Percentiles rank a stretch among this genome's conserved stretches.
These are phyloP conservation scores for Diplosoma virens DNA, from an alignment of 23 tunicate genomes.

Conservation along the genomic window DNA sequence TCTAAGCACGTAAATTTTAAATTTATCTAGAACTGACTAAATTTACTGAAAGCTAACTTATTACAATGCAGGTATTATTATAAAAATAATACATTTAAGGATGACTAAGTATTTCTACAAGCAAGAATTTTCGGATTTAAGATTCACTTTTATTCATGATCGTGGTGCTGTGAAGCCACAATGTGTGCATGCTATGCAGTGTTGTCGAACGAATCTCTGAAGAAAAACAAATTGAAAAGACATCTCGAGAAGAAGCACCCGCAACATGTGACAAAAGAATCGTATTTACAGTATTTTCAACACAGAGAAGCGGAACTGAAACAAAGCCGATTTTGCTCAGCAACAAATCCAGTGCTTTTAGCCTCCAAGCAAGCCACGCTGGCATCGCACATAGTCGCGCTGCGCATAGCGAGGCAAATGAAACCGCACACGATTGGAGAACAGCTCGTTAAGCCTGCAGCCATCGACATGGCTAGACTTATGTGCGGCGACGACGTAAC, in stretches of 20 bases:
- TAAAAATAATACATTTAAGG: neutral
- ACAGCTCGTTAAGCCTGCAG: constrained; percentile 2
- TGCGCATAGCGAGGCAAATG: constrained; percentile 17
- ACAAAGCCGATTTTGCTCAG: constrained; percentile 32
- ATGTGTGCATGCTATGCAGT: constrained; percentile 32
- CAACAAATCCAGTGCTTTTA: constrained; percentile 16
- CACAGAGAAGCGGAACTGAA: constrained; percentile 34
- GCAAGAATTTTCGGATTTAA: too few species aligned
- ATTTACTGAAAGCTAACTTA: constrained; percentile 17
- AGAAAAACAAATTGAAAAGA: constrained; percentile 37
- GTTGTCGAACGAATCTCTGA: constrained; percentile 13
- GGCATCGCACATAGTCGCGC: constrained; percentile 27
- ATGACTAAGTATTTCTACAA: neutral
- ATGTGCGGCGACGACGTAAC: constrained; percentile 41
- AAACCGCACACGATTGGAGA: constrained; percentile 33
- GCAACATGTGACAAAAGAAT: constrained; percentile 37
- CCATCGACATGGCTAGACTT: neutral
- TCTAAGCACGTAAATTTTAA: neutral
- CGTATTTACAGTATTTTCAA: constrained; percentile 46
- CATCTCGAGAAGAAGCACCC: constrained; percentile 31
- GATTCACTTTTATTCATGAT: constrained; percentile 46
- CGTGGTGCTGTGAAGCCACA: constrained; percentile 37
- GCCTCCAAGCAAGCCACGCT: constrained; percentile 27
- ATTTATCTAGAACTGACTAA: constrained; percentile 18
- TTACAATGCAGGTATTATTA: neutral